Evolutionary conservation across 2,888 invertebrate species (phyloP).

Genomic region (Andrena fulva): DNA sequence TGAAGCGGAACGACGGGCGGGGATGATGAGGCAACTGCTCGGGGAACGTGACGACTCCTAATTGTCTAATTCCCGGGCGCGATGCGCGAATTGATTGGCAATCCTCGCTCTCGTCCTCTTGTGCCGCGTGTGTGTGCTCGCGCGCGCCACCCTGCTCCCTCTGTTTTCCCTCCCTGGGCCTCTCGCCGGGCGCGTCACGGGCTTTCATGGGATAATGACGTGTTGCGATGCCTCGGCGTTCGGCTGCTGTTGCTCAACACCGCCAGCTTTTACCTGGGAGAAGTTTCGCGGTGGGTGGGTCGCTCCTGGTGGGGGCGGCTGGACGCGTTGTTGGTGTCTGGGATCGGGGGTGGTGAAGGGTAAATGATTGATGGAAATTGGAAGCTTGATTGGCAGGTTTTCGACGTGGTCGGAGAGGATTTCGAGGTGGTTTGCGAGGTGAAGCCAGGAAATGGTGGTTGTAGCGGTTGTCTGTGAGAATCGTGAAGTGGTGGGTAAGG

Average conservation of each 20-base stretch:
- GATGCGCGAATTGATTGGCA: constrained; percentile 83
- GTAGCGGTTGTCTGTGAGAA: neutral
- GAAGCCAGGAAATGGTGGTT: constrained; percentile 14
- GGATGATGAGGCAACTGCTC: constrained; percentile 67
- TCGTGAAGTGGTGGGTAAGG: neutral
- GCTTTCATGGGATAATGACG: constrained; percentile 46
- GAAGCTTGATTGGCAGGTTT: constrained; percentile 52
- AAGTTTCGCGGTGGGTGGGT: neutral
- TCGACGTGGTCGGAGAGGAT: constrained; percentile 33
- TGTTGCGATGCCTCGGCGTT: constrained; percentile 1
- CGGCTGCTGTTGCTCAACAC: neutral
- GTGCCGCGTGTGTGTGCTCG: constrained; percentile 22
- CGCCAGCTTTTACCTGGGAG: neutral
- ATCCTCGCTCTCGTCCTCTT: constrained; percentile 60
- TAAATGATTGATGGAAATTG: constrained; percentile 54
- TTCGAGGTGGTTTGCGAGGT: constrained; percentile 13
- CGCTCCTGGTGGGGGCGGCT: neutral
- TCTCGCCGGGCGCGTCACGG: neutral
- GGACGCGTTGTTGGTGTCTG: neutral
- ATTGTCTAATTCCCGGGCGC: constrained; percentile 85
- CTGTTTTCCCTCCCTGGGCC: constrained; percentile 4
- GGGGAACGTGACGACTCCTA: constrained; percentile 84
- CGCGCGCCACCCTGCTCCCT: constrained; percentile 12
- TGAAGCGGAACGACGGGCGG: constrained; percentile 62
- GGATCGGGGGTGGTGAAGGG: constrained; percentile 9